These are phyloP conservation scores for Sinocyclocheilus rhinocerous DNA, from an alignment of 2,113 vertebrate species.

Conservation along the genomic window DNA sequence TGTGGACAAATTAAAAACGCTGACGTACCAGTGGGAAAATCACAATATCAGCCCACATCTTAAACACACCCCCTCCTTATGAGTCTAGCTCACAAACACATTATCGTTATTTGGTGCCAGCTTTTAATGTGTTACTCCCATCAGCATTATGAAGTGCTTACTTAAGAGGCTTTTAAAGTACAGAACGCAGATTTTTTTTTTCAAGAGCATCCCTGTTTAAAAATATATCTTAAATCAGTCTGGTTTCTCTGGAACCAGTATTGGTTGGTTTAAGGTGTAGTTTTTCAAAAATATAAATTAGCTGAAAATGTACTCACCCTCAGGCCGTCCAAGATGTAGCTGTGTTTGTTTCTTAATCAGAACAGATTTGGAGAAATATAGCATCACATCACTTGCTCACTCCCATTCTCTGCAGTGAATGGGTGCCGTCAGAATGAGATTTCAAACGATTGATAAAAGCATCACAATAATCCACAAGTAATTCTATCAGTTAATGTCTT, in stretches of 20 bases:
- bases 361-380: no score
- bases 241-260: not conserved
- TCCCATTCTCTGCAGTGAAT: no score
- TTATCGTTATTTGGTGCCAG: not conserved
- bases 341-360: no score
- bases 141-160: not conserved
- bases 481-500: no score
- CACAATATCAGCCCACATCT: slow-evolving; percentile 50
- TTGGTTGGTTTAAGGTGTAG: not conserved
- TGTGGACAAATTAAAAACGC: no score
- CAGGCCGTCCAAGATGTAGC: no score
- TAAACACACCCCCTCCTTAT: slow-evolving; percentile 18
- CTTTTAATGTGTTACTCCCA: not conserved
- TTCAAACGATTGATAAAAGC: no score
- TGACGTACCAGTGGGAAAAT: slow-evolving; percentile 22
- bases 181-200: not conserved
- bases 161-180: not conserved
- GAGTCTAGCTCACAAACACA: slow-evolving; percentile 42
- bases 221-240: not conserved
- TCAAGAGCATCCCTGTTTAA: not conserved
- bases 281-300: no score
- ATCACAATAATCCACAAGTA: no score
- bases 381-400: no score
- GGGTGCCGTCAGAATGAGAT: no score
- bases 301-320: no score